These are phyloP conservation scores for Sarcophaga subvicina DNA, from an alignment of 2,888 invertebrate species.

Conservation along the genomic window DNA sequence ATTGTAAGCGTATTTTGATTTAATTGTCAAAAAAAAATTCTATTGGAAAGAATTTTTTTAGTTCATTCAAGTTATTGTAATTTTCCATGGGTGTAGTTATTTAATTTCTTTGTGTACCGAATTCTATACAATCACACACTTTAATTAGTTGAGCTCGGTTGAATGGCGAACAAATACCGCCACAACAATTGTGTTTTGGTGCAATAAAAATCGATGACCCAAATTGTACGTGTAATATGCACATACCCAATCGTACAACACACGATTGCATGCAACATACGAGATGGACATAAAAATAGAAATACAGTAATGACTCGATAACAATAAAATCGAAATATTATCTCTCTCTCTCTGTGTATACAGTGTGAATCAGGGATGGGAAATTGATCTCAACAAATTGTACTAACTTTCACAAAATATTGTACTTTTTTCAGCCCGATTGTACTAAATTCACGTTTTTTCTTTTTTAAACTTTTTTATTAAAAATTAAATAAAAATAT, in stretches of 20 bases:
- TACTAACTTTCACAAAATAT: no score
- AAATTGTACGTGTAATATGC: slow-evolving; percentile 32
- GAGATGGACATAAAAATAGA: background rate
- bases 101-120: background rate
- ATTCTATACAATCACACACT: slow-evolving; percentile 38
- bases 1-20: no score
- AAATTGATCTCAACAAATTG: no score
- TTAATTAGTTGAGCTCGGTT: slow-evolving; percentile 55
- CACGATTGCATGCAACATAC: background rate
- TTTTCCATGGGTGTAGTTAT: slow-evolving; percentile 24
- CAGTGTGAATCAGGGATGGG: no score
- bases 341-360: no score
- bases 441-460: no score
- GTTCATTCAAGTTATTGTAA: background rate
- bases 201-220: slow-evolving; percentile 59
- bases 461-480: no score
- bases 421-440: no score
- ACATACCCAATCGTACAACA: background rate
- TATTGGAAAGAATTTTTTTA: background rate
- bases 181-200: slow-evolving; percentile 48
- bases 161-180: slow-evolving; percentile 38
- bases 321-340: background rate
- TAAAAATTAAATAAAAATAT: no score
- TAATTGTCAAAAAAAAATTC: background rate
- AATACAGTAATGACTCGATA: background rate